Conservation (phyloP, 2,888 invertebrate genomes). For the Lottia gigantea region DNA sequence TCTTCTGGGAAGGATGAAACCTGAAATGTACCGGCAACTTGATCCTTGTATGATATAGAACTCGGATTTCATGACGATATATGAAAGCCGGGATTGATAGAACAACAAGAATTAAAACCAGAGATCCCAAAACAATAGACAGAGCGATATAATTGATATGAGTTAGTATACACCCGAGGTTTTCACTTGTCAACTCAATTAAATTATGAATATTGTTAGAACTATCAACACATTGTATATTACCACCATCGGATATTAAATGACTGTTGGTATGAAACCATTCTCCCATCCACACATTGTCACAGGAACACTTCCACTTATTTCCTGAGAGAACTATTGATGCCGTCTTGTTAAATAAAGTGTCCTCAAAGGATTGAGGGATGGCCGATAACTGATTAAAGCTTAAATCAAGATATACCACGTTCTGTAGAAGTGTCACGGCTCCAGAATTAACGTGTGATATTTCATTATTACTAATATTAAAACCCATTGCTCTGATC, state of each 20-base stretch:
- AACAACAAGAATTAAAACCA: not conserved
- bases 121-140: not conserved
- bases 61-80: not conserved
- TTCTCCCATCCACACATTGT: not conserved
- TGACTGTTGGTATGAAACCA: not conserved
- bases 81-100: not conserved
- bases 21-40: not conserved
- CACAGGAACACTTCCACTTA: constrained; percentile 5
- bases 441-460: not conserved
- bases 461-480: constrained; percentile 1
- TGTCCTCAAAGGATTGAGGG: not conserved
- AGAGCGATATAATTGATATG: not conserved
- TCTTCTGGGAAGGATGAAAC: not conserved
- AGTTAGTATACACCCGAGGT: not conserved
- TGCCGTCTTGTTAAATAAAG: not conserved
- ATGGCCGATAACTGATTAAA: not conserved
- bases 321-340: constrained; percentile 2
- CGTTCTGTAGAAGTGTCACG: constrained; percentile 4
- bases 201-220: not conserved
- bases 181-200: not conserved
- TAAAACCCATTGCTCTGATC: not conserved
- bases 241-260: not conserved
- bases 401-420: not conserved
- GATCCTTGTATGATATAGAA: not conserved
- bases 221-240: not conserved